Base-by-base conservation (phyloP, 2,797 vertebrate species). In the Menidia menidia region DNA sequence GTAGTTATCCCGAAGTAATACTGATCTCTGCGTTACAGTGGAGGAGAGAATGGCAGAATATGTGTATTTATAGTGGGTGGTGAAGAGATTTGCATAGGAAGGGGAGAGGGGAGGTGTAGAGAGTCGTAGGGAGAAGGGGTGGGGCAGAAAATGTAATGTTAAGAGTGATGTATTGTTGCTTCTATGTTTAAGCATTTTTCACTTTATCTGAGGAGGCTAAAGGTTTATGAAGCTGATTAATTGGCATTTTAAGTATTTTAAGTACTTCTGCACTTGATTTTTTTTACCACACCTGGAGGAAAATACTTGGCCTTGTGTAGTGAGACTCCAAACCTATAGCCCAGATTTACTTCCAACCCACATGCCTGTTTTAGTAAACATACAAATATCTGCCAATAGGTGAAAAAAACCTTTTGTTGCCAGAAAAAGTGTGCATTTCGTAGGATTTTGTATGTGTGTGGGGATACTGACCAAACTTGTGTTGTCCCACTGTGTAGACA, bases 61-160 rank as follows among this genome's bases (percentile, higher is more conserved):
- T 88, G 86, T 92, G 89, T 82, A 87, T 94, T 93, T 95, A 95
- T 94, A 93, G 88, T 81, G 83, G 86, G 75, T 62, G 75, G 84
- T 82, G 84, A 85, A 84, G 71, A 68, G 78, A 90, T 82, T 90
- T 91, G 86, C 88, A 91, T 89, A 80, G 82, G 75, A 85, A 79
- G 51, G 83, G 78, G 66, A 77, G 57, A 81, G 82, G 87, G 92
- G 85, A 78, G 87, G 88, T 64, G 69, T 81, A 58, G 73, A 69
- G 71, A 75, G 64, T 60, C 77, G 77, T 39, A 73, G 69, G 41
- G 71, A 76, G 66, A 80, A 78, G 64, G 72, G 77, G 77, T 35
- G 69, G 82, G 73, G 41, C 55, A 57, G 52, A 68, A 52, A 69
- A 74, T 72, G 48, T 69, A 79, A 53, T 65, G 25, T 68, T 53